Percentiles rank a stretch among this genome's conserved stretches.
phyloP scores from a whole-genome alignment of 1,140 invertebrate genomes.

The Orchesella cincta region DNA sequence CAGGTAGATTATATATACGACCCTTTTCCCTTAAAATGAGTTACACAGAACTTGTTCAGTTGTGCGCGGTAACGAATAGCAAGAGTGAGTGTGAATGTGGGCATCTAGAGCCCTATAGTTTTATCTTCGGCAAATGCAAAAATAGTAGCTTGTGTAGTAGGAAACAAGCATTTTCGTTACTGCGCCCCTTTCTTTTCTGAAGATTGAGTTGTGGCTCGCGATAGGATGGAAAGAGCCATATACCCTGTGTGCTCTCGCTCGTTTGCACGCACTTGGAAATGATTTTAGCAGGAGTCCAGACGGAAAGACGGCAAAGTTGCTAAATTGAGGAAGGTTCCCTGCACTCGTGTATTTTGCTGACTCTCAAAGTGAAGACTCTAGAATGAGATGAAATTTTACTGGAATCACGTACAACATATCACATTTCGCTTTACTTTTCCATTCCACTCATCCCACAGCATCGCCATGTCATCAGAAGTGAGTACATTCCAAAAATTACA shows the following conservation, averaged over 20 bases:
- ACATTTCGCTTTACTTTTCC: background rate
- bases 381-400: slow-evolving; percentile 12
- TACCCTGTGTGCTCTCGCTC: background rate
- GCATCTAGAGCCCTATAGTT: background rate
- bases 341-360: background rate
- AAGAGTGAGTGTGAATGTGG: background rate
- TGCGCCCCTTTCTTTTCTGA: too few relatives aligned
- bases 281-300: background rate
- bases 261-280: background rate
- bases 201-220: too few relatives aligned
- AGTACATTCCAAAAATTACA: background rate
- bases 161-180: background rate
- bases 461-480: background rate
- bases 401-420: background rate
- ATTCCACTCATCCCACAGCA: background rate
- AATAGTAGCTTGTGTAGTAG: background rate
- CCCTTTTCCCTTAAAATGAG: background rate
- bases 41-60: background rate
- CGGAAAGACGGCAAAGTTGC: background rate
- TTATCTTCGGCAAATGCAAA: background rate
- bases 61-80: background rate
- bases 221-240: too few relatives aligned
- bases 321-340: background rate
- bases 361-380: background rate
- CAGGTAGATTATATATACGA: background rate